Conservation (phyloP, 2,888 invertebrate genomes). For the Colletes collaris region DNA sequence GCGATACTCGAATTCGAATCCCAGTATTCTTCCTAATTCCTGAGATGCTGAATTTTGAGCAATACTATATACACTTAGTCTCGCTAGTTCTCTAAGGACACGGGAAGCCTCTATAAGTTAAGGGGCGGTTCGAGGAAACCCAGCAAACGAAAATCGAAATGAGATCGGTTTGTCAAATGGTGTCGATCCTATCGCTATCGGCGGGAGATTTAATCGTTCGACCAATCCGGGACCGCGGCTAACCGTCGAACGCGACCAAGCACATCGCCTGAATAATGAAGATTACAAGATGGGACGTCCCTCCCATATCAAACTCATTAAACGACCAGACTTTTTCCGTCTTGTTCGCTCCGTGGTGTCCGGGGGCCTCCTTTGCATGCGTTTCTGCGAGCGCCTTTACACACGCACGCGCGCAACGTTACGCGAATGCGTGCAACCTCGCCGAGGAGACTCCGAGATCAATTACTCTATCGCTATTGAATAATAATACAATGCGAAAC, state of each 20-base stretch:
- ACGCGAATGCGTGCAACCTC: constrained; percentile 8
- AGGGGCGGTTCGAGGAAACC: too few relatives aligned
- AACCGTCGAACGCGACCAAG: constrained; percentile 34
- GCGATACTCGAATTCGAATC: too few relatives aligned
- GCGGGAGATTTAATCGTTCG: constrained; percentile 19
- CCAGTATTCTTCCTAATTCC: too few relatives aligned
- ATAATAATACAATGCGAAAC: constrained; percentile 76
- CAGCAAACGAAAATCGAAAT: too few relatives aligned
- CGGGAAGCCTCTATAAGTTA: too few relatives aligned
- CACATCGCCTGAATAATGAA: constrained; percentile 63
- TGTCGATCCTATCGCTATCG: constrained; percentile 35
- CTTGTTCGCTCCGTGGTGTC: constrained; percentile 49
- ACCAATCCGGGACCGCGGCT: constrained; percentile 15
- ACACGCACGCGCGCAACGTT: constrained; percentile 3
- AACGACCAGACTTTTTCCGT: constrained; percentile 52
- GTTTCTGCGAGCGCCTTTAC: not conserved
- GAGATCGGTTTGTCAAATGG: constrained; percentile 31
- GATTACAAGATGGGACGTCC: constrained; percentile 57
- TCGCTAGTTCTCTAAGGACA: too few relatives aligned
- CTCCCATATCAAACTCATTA: constrained; percentile 65
- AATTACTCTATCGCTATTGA: constrained; percentile 78
- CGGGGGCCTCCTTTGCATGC: constrained; percentile 41
- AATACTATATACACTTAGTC: too few relatives aligned
- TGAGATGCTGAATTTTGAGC: too few relatives aligned
- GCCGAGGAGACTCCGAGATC: constrained; percentile 63